These are phyloP conservation scores for Plagodis dolabraria DNA, from an alignment of 2,888 invertebrate species.

Conservation along the genomic window DNA sequence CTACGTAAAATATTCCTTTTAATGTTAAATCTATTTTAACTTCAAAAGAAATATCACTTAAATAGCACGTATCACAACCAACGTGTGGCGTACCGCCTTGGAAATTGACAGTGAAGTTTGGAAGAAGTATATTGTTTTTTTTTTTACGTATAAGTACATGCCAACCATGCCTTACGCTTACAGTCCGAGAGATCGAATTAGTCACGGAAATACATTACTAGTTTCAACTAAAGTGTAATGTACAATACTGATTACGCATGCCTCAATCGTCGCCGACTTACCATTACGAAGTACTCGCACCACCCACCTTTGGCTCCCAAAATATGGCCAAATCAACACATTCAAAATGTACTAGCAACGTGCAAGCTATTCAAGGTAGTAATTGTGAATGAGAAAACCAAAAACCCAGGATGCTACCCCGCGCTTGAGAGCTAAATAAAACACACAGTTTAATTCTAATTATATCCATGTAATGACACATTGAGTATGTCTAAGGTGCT, in stretches of 20 bases:
- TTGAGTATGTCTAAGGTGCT: slow-evolving; percentile 75
- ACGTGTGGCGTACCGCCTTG: slow-evolving; percentile 77
- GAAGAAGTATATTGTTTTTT: slow-evolving; percentile 63
- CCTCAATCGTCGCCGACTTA: slow-evolving; percentile 39
- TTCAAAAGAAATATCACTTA: slow-evolving; percentile 59
- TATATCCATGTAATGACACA: slow-evolving; percentile 83
- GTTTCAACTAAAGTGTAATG: slow-evolving; percentile 30
- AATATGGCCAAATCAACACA: slow-evolving; percentile 54
- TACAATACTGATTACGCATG: slow-evolving; percentile 39
- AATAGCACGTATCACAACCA: slow-evolving; percentile 83
- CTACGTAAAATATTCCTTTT: slow-evolving; percentile 70
- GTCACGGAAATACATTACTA: slow-evolving; percentile 27
- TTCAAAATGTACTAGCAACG: slow-evolving; percentile 51
- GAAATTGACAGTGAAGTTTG: slow-evolving; percentile 79
- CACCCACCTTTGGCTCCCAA: slow-evolving; percentile 54
- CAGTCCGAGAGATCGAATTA: slow-evolving; percentile 35
- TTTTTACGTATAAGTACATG: slow-evolving; percentile 73
- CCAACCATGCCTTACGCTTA: slow-evolving; percentile 64
- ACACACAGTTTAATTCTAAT: slow-evolving; percentile 80
- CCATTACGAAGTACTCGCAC: slow-evolving; percentile 29
- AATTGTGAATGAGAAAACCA: slow-evolving; percentile 37
- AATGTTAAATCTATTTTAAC: slow-evolving; percentile 42
- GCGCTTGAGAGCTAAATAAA: slow-evolving; percentile 75
- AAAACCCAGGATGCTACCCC: slow-evolving; percentile 51
- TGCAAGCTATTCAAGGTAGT: slow-evolving; percentile 48